Conservation (phyloP, 2,113 vertebrate species). For the Piprites chloris region DNA sequence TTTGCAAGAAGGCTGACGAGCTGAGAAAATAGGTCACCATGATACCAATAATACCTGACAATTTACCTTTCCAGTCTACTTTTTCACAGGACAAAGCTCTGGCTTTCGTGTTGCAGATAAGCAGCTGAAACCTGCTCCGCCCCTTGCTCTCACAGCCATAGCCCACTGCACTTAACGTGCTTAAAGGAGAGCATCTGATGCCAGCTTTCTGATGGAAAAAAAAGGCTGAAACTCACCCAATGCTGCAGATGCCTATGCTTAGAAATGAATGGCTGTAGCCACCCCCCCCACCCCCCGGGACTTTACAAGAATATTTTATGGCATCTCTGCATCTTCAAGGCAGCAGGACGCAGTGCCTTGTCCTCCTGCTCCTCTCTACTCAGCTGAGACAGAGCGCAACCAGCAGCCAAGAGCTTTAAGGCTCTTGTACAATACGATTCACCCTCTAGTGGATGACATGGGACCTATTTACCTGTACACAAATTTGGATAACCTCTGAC, state of each 20-base stretch:
- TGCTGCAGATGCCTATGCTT: neutral
- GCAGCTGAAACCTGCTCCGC: neutral
- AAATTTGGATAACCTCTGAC: neutral
- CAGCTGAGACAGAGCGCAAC: neutral
- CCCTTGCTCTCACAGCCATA: neutral
- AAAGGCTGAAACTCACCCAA: neutral
- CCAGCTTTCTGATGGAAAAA: neutral
- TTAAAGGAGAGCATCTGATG: neutral
- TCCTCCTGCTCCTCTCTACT: neutral
- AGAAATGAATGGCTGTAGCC: neutral
- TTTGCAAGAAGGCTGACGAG: neutral
- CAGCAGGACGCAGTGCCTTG: neutral
- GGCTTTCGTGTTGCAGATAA: neutral
- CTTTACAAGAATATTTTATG: neutral
- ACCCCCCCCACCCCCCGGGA: too few relatives aligned
- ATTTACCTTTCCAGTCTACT: neutral
- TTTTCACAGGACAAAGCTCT: neutral
- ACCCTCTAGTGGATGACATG: constrained; percentile 48
- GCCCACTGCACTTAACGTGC: too few relatives aligned
- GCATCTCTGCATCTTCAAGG: neutral
- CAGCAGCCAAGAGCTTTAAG: neutral
- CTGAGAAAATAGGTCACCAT: neutral
- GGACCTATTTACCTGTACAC: neutral
- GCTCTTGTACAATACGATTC: neutral
- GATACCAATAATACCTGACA: neutral